phyloP scores from a whole-genome alignment of 2,797 vertebrate genomes.

The Tragopan temminckii region DNA sequence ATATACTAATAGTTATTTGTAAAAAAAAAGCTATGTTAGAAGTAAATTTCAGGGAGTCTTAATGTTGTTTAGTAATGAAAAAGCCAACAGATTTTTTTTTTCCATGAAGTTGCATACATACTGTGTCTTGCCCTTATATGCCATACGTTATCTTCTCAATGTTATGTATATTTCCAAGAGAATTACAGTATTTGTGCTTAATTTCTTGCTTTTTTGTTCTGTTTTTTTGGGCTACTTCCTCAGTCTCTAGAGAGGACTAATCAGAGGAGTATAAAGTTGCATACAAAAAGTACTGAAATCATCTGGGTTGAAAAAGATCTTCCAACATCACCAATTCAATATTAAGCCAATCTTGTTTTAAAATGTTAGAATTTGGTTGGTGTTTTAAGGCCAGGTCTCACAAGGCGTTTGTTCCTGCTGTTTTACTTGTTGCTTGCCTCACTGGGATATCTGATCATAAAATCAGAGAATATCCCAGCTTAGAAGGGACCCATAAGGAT shows the following conservation, averaged over 20 bases:
- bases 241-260: not conserved
- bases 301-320: not conserved
- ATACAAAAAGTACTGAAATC: not conserved
- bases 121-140: not conserved
- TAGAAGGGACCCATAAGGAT: too few relatives aligned
- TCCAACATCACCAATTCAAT: not conserved
- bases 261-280: not conserved
- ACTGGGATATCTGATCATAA: too few relatives aligned
- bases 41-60: not conserved
- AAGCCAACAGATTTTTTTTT: not conserved
- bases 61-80: not conserved
- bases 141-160: not conserved
- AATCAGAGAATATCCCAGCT: too few relatives aligned
- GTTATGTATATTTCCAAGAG: not conserved
- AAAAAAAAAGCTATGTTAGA: not conserved
- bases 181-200: not conserved
- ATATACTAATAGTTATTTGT: not conserved
- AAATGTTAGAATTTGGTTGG: not conserved
- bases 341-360: not conserved
- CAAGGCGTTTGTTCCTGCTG: not conserved
- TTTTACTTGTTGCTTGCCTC: not conserved
- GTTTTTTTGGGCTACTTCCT: not conserved
- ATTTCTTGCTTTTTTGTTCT: not conserved
- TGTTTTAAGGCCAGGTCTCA: not conserved
- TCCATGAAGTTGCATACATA: not conserved